Base-by-base conservation (phyloP, 2,797 vertebrate species). In the Eupleurogrammus muticus region DNA sequence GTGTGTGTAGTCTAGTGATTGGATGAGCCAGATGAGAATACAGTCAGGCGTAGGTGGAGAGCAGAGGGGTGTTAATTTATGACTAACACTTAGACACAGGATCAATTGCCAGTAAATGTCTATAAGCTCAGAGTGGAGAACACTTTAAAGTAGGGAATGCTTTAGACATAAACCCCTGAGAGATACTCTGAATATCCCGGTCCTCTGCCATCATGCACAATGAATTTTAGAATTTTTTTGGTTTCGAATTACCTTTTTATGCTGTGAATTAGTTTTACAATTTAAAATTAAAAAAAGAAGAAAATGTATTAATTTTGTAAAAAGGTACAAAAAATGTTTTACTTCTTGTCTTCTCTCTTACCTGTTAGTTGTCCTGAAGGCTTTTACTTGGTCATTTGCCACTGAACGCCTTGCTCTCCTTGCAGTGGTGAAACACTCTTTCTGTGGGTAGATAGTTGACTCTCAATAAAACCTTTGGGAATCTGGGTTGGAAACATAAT, bases 31-130 rank as follows among this genome's bases (percentile, higher is more conserved):
- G 81, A 87, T 83, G 81, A 86, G 76, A 81, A 85, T 66, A 84
- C 61, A 76, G 72, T 70, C 57, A 83, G 59, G 70, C 52, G 51
- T 71, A 81, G 81, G 83, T 68, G 64, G 75, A 67, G 79, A 86
- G 76, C 67, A 80, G 79, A 75, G 70, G 73, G 66, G 78, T 88
- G 83, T 83, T 87, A 85, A 93, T 94, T 92, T 93, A 93, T 92
- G 90, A 89, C 89, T 66, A 90, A 92, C 91, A 92, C 91, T 93
- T 93, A 92, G 78, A 87, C 73, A 77, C 61, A 62, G 86, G 87
- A 94, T 93, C 91, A 92, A 92, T 92, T 88, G 83, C 86, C 86
- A 86, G 88, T 87, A 91, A 92, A 88, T 86, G 88, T 86, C 90
- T 77, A 74, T 75, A 58, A 72, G 81, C 70, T 86, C 66, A 71